Evolutionary conservation across 2,888 invertebrate species (phyloP), one percentile per base, ranked within the genome.

Genomic region (Eugnorisma glareosa): DNA sequence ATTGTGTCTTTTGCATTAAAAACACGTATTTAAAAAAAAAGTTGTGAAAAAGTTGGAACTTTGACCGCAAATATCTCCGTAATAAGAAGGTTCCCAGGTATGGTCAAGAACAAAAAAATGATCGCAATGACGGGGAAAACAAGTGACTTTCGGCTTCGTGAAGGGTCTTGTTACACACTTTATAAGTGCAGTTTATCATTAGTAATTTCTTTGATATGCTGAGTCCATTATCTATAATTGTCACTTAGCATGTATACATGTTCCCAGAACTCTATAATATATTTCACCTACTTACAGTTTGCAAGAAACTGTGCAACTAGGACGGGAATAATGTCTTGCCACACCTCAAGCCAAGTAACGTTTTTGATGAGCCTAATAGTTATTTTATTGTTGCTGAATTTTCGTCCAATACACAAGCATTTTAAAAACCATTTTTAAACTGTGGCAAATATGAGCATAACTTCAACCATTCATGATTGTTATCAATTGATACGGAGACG

Each of bases 401-500:
- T 28, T 10, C 18, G 15, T 43, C 43, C 28, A 68, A 37, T 31
- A 63, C 28, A 21, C 2, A 54, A 31, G 28, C 31, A 69, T 37
- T 45, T 67, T 67, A n/a, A 35, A 43, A 51, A 45, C 21, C 0
- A n/a, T 2, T 61, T 67, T 48, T 5, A 40, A 63, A 51, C 8
- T 0, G 28, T 57, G 15, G 31, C 4, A 21, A n/a, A 28, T n/a
- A 57, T n/a, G 11, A 24, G 43, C n/a, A 18, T 59, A 35, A 3
- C 21, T 57, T 2, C 11, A 0, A 1, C 28, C 15, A 24, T 18
- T 37, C 13, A 57, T 63, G 67, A 67, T 45, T 81, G 40, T 40
- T 54, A 68, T 71, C 40, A 67, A 75, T 75, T 57, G 67, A 70
- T 40, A 63, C 31, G 18, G 40, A 70, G 31, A 21, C 24, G 2